A percentile compares a stretch with the other conserved stretches of the same genome.
Conservation (phyloP, 2,797 vertebrate species). For the Neopelma chrysocephalum region DNA sequence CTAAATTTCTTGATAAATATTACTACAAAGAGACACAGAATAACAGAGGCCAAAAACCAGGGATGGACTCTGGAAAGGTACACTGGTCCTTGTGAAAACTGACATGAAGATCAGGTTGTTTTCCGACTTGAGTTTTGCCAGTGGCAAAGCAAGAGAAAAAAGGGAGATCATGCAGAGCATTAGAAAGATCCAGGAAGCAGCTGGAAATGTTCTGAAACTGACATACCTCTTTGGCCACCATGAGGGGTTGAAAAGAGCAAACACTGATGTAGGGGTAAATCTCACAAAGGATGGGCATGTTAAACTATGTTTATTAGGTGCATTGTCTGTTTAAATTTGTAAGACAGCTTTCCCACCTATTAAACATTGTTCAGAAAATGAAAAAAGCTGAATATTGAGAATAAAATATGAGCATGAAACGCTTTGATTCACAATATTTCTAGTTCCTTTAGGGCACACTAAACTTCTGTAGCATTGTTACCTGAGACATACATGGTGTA, state of each 20-base stretch:
- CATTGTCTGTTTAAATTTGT: neutral
- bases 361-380: neutral
- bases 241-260: neutral
- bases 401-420: neutral
- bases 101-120: neutral
- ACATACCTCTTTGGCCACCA: neutral
- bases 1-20: conserved; percentile 23
- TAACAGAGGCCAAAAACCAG: neutral
- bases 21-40: neutral
- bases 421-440: neutral
- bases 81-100: neutral
- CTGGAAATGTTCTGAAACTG: neutral
- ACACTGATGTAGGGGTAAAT: neutral
- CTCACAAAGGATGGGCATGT: neutral
- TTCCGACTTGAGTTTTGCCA: neutral
- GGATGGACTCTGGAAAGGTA: neutral
- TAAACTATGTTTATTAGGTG: neutral
- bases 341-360: neutral
- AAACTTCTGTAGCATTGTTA: neutral
- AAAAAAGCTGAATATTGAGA: neutral
- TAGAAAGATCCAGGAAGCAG: neutral
- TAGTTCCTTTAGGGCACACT: neutral
- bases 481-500: neutral
- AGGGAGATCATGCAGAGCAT: neutral
- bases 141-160: neutral